These are phyloP conservation scores for Takifugu rubripes DNA, from an alignment of 2,797 vertebrate genomes.

Conservation along the genomic window DNA sequence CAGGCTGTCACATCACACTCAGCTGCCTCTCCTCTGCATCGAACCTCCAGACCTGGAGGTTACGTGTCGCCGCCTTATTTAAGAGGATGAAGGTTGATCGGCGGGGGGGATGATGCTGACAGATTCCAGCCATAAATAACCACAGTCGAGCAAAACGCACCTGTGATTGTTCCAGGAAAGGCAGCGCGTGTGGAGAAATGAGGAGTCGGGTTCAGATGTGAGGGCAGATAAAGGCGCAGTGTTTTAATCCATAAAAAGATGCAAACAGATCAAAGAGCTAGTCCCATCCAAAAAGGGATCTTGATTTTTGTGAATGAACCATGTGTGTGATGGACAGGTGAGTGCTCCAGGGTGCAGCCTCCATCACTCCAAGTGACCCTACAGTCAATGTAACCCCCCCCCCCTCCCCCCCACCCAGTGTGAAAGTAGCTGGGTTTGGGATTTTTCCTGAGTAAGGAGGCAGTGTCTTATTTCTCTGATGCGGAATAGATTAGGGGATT, in stretches of 20 bases:
- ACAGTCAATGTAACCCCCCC: neutral
- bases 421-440: slow-evolving; percentile 28
- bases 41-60: neutral
- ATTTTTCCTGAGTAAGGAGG: slow-evolving; percentile 25
- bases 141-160: neutral
- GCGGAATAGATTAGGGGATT: slow-evolving; percentile 73
- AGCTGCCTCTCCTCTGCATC: neutral
- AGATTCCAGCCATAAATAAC: neutral
- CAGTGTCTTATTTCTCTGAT: slow-evolving; percentile 55
- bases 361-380: too few species aligned
- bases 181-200: too few species aligned
- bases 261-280: too few species aligned
- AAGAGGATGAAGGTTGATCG: neutral
- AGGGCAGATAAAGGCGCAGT: too few species aligned
- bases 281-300: too few species aligned
- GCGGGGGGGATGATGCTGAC: neutral
- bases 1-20: slow-evolving; percentile 6
- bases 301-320: too few species aligned
- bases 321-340: too few species aligned
- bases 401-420: slow-evolving; percentile 8
- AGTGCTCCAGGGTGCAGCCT: too few species aligned
- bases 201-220: too few species aligned
- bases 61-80: neutral
- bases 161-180: too few species aligned
- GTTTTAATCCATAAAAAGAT: too few species aligned